phyloP scores from a whole-genome alignment of 1,140 invertebrate genomes.

The Ostrea edulis region DNA sequence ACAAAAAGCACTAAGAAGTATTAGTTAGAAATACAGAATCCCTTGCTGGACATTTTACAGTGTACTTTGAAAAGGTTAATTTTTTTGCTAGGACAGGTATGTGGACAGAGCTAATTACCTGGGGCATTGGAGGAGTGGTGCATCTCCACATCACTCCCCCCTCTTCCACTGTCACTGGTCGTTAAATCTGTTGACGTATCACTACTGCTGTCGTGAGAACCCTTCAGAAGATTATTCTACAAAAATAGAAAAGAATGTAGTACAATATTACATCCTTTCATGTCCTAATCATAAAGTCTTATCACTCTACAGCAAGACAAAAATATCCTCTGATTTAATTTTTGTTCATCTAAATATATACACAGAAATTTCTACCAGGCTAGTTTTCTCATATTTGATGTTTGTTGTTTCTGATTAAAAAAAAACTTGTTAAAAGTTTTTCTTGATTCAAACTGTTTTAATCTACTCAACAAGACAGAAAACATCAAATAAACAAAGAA shows the following conservation, averaged over 20 bases:
- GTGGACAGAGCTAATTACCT: constrained; percentile 28
- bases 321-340: constrained; percentile 24
- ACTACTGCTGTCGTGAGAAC: constrained; percentile 65
- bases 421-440: constrained; percentile 1
- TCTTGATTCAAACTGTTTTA: neutral
- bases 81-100: too few relatives aligned
- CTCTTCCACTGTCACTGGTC: constrained; percentile 69
- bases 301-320: neutral
- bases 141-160: constrained; percentile 70
- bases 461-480: constrained; percentile 24
- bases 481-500: constrained; percentile 26
- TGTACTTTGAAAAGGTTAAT: too few relatives aligned
- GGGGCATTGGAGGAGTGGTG: constrained; percentile 46
- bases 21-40: too few relatives aligned
- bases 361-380: neutral
- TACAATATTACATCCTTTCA: neutral
- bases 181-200: constrained; percentile 70
- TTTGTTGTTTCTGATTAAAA: neutral
- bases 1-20: too few relatives aligned
- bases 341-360: constrained; percentile 17
- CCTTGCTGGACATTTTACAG: too few relatives aligned
- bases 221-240: constrained; percentile 37
- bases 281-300: neutral
- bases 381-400: constrained; percentile 28
- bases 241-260: neutral